Base-by-base conservation (phyloP, 2,113 vertebrate genomes). In the Illadopsis cleaveri region DNA sequence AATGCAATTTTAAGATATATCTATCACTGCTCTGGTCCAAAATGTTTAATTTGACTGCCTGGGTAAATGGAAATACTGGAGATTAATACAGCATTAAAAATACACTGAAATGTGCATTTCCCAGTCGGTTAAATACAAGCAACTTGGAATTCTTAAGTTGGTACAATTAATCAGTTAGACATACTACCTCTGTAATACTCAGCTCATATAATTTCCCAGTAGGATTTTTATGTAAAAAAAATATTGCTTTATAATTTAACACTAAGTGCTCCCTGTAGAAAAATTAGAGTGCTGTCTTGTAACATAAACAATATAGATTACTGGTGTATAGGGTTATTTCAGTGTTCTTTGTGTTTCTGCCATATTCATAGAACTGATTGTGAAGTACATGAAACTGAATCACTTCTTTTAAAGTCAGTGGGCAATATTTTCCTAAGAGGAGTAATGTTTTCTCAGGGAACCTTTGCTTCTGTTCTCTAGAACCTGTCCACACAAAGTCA, bases 51-150 rank as follows among this genome's bases (percentile, higher is more conserved):
- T 96, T 97, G 61, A 72, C 51, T 89, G 66, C 90, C 68, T 92
- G 64, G 33, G 13, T 95, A 71, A 78, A 78, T 72, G 87, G 91
- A 97, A 96, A 66, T 93, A 64, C 35, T 78, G 45, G 78, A 88
- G 68, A 94, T 93, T 96, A 96, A 94, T 94, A 66, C 58, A 93
- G n/a, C 68, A 95, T 90, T 97, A 97, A 90, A 97, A 97, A 94
- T 94, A 89, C 33, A 97, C 54, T 48, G 65, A 90, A 96, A 90
- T 80, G n/a, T 88, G 56, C 33, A 75, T 96, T 95, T 95, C 87
- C 86, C 87, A 82, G 38, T 66, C 1, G 1, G 66, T 96, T 97
- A 96, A 92, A 94, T 93, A 62, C 83, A 85, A 66, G 48, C 82
- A 91, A 96, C 92, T 95, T 94, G 37, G 95, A 97, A 96, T 97